Percentiles rank a stretch among this genome's conserved stretches.
phyloP scores from a whole-genome alignment of 2,888 invertebrate genomes.

The Chorisops tibialis region DNA sequence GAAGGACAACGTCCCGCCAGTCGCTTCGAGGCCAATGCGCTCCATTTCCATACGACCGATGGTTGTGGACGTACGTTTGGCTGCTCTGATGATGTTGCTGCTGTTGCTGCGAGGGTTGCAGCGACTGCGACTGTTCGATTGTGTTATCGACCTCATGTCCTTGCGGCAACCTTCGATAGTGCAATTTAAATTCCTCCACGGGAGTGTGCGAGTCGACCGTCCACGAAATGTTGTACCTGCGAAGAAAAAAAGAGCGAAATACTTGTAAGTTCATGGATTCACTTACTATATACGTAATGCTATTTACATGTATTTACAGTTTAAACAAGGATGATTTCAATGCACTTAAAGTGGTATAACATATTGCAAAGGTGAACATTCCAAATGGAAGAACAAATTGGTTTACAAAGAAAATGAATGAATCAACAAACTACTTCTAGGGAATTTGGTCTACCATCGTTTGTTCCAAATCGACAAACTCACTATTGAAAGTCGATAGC shows the following conservation, averaged over 20 bases:
- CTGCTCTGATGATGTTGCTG: slow-evolving; percentile 47
- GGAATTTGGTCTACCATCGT: too few species aligned
- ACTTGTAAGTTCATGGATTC: too few species aligned
- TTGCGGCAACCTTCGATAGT: slow-evolving; percentile 62
- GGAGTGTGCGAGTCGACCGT: slow-evolving; percentile 64
- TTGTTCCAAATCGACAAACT: too few species aligned
- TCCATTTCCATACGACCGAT: slow-evolving; percentile 44
- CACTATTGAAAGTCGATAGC: too few species aligned
- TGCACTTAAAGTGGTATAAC: too few species aligned
- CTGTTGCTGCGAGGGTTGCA: slow-evolving; percentile 51
- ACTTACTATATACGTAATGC: too few species aligned
- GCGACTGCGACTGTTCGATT: slow-evolving; percentile 42
- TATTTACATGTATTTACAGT: too few species aligned
- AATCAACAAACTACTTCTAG: too few species aligned
- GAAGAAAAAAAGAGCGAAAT: slow-evolving; percentile 41
- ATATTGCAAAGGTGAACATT: too few species aligned
- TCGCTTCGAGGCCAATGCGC: slow-evolving; percentile 54
- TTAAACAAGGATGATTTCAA: too few species aligned
- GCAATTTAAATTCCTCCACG: slow-evolving; percentile 64
- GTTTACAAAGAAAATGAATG: too few species aligned
- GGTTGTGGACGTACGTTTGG: slow-evolving; percentile 37
- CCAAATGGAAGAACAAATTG: too few species aligned
- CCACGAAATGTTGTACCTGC: slow-evolving; percentile 67
- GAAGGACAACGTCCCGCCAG: slow-evolving; percentile 60
- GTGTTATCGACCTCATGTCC: slow-evolving; percentile 53